Evolutionary conservation across 2,888 invertebrate genomes (phyloP), one percentile per base, ranked within the genome.

Genomic region (Brachyptera risi): DNA sequence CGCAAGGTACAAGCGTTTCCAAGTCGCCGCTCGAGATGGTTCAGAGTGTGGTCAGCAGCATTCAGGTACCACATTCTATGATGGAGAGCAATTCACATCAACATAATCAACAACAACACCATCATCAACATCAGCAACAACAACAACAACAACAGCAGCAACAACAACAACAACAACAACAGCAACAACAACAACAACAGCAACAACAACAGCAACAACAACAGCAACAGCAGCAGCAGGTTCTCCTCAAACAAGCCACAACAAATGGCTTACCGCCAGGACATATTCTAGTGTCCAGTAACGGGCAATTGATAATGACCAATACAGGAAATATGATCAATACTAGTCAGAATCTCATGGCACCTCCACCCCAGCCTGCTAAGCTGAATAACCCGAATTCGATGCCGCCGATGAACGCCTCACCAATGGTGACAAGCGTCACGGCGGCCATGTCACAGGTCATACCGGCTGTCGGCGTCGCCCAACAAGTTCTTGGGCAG

Each of bases 11-110:
- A 9, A 49, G 51, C 56, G 74, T 79, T 2, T 75, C 80, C 0
- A 82, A 82, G 71, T 86, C 87, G 3, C 88, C 88, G 0, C 71
- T 88, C 47, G 88, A 88, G 76, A 88, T 88, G 87, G 87, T 88
- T 1, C 88, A 88, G 70, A 87, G 86, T 69, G 86, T 87, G 2
- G 87, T 88, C 57, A 86, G 86, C 65, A 86, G 82, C 70, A 79
- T 85, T 66, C 85, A 87, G 68, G 80, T 81, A 62, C 78, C 82
- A 7, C 79, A 78, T 64, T 71, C 26, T 63, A 64, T 61, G 54
- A 54, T 54, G 54, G 54, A 54, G 17, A 31, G 50, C 4, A n/a
- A 57, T 67, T 49, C 31, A 31, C 50, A 61, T 27, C 65, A 63
- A 15, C 23, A 9, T 3, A 54, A 57, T 1, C 59, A 42, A 27